Evolutionary conservation across 1,140 invertebrate species (phyloP), one percentile per base, ranked within the genome.

Genomic region (Zelostemma sp.): DNA sequence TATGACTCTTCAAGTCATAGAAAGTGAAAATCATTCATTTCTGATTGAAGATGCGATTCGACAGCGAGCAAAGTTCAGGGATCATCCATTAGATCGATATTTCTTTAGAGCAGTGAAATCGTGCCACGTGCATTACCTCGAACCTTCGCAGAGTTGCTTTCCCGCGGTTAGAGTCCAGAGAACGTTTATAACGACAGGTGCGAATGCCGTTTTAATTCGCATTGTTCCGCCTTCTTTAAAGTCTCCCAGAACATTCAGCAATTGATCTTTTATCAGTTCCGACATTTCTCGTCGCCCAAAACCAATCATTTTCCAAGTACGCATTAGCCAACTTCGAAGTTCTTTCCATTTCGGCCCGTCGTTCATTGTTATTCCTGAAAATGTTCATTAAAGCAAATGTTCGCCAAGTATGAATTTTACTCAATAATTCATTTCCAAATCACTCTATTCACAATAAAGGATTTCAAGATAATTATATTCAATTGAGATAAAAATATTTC

Each of bases 311-410:
- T 88, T 87, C 61, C 96, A 85, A 54, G 91, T 88, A 58, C 89
- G 88, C 40, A 94, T 77, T 1, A 91, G 88, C 82, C 95, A 95
- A 46, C 85, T 84, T 35, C 93, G 87, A 64, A 95, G 91, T 66
- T 92, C 90, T 45, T 85, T 87, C 94, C 94, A 96, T 3, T 91
- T 73, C 6, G 87, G 72, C 0, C 93, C 93, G 58, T 95, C 93
- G 0, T 90, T 90, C 79, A 91, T 93, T 0, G 93, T 93, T 15
- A 94, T 91, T 18, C 93, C 89, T 90, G 17, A 19, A 60, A 41
- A n/a, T n/a, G n/a, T n/a, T n/a, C n/a, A n/a, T n/a, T n/a, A n/a
- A n/a, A n/a, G n/a, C n/a, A n/a, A n/a, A n/a, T n/a, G n/a, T n/a
- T n/a, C n/a, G n/a, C n/a, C n/a, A n/a, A n/a, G n/a, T n/a, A n/a